phyloP scores from a whole-genome alignment of 1,140 invertebrate species.

The Condylostylus longicornis region DNA sequence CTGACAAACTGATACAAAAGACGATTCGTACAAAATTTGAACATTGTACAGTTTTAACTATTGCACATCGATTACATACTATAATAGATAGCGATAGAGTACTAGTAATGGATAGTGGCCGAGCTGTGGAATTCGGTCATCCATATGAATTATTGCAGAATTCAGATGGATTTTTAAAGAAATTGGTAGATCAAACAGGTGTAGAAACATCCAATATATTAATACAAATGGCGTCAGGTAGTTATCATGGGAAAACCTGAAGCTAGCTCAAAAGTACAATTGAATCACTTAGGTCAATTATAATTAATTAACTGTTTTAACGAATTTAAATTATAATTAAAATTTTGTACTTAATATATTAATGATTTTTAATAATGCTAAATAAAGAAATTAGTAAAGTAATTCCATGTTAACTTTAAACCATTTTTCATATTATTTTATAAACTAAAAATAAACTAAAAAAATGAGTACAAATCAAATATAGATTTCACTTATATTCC shows the following conservation, averaged over 20 bases:
- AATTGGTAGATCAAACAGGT: slow-evolving; percentile 41
- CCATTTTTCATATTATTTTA: too few relatives aligned
- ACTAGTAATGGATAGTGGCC: slow-evolving; percentile 54
- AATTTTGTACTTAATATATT: too few relatives aligned
- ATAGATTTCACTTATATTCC: too few relatives aligned
- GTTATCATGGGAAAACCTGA: slow-evolving; percentile 11
- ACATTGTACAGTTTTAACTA: slow-evolving; percentile 63
- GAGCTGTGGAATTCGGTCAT: slow-evolving; percentile 51
- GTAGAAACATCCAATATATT: slow-evolving; percentile 26
- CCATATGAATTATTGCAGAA: slow-evolving; percentile 47
- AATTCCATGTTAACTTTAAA: too few relatives aligned
- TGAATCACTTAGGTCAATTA: not conserved
- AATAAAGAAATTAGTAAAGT: too few relatives aligned
- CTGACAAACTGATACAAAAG: slow-evolving; percentile 49
- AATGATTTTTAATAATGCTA: too few relatives aligned
- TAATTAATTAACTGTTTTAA: too few relatives aligned
- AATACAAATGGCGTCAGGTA: slow-evolving; percentile 26
- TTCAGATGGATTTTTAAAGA: slow-evolving; percentile 33
- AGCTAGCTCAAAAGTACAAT: not conserved
- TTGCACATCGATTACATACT: slow-evolving; percentile 67
- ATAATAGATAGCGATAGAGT: slow-evolving; percentile 66
- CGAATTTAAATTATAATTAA: too few relatives aligned
- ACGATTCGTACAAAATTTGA: slow-evolving; percentile 53
- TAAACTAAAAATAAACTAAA: too few relatives aligned
- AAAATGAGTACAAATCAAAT: too few relatives aligned